Evolutionary conservation across 2,113 vertebrate species (phyloP).

Genomic region (Pangasianodon hypophthalmus): DNA sequence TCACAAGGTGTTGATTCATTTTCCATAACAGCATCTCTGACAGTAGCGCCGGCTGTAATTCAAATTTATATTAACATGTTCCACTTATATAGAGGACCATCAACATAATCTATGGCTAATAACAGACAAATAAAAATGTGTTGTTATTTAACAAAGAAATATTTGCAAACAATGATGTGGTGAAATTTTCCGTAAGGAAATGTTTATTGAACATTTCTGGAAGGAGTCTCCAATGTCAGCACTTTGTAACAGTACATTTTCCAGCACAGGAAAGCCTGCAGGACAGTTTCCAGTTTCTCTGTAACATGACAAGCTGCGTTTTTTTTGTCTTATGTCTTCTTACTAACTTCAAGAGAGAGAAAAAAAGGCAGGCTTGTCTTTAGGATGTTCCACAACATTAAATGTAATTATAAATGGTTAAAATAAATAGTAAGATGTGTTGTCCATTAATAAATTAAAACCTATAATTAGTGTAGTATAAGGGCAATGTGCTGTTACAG

Average conservation of each 20-base stretch:
- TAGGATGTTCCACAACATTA: not conserved
- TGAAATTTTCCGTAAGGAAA: not conserved
- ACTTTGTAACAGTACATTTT: not conserved
- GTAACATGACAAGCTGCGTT: not conserved
- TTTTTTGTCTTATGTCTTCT: not conserved
- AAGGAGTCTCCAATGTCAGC: not conserved
- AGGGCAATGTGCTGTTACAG: not conserved
- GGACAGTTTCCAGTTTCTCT: not conserved
- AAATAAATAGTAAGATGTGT: not conserved
- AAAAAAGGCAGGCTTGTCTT: not conserved
- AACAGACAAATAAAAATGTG: not conserved
- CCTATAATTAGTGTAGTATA: too few relatives aligned
- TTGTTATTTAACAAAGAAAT: not conserved
- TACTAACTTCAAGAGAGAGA: not conserved
- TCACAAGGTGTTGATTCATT: not conserved
- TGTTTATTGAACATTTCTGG: not conserved
- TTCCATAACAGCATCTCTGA: not conserved
- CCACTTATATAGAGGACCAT: not conserved
- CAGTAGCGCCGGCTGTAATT: not conserved
- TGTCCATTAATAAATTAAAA: not conserved
- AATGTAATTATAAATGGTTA: not conserved
- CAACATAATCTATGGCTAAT: not conserved
- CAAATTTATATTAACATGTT: not conserved
- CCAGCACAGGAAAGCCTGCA: not conserved
- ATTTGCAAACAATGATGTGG: not conserved